A percentile compares a stretch with the other conserved stretches of the same genome.
These are phyloP conservation scores for Nymphalis c-album DNA, from an alignment of 2,888 invertebrate species.

Conservation along the genomic window DNA sequence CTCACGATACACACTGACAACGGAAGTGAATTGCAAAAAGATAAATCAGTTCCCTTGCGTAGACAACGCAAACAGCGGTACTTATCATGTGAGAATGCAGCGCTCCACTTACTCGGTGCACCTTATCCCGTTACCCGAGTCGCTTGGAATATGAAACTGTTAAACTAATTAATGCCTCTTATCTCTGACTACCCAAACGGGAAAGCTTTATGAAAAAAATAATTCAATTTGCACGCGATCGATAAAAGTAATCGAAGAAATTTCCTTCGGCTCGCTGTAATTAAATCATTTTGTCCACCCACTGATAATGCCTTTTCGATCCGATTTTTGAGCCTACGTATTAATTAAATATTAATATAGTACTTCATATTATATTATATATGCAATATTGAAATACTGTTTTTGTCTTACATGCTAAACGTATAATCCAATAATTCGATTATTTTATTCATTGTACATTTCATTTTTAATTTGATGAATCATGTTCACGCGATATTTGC, in stretches of 20 bases:
- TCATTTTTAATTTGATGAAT: too few species aligned
- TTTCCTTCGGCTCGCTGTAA: not conserved
- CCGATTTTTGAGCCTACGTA: not conserved
- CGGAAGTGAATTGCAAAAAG: conserved; percentile 62
- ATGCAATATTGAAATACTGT: too few species aligned
- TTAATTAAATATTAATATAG: not conserved
- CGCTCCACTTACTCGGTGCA: conserved; percentile 66
- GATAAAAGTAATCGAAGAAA: not conserved
- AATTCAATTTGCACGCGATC: not conserved
- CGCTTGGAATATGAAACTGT: conserved; percentile 40
- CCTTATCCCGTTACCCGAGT: conserved; percentile 54
- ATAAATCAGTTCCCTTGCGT: conserved; percentile 58
- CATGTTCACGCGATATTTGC: too few species aligned
- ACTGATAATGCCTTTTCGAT: conserved; percentile 11
- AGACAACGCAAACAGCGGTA: conserved; percentile 58
- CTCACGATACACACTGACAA: conserved; percentile 53
- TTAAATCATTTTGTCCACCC: conserved; percentile 17
- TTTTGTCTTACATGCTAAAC: too few species aligned
- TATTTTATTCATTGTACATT: too few species aligned
- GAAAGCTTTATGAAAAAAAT: not conserved
- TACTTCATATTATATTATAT: too few species aligned
- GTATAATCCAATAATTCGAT: too few species aligned
- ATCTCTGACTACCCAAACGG: conserved; percentile 41
- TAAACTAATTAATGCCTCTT: conserved; percentile 44
- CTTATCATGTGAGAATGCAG: conserved; percentile 72